A percentile compares a stretch with the other conserved stretches of the same genome.
Conservation (phyloP, 2,113 vertebrate genomes). For the Malurus cyaneus region DNA sequence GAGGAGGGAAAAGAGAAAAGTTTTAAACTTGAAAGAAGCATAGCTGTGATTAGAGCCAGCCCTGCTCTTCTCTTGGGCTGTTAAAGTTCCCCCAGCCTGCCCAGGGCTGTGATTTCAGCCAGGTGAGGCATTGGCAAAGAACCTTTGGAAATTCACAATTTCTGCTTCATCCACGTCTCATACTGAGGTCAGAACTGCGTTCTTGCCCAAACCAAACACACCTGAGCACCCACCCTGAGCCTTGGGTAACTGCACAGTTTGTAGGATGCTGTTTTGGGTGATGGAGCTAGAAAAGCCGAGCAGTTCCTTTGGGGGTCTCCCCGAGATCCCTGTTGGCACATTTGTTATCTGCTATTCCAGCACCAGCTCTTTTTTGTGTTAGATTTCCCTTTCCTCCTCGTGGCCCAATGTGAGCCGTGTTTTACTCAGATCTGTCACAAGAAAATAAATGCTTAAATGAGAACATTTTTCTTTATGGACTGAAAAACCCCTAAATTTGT, state of each 20-base stretch:
- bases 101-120: background rate
- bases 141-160: background rate
- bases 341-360: fast-evolving
- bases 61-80: background rate
- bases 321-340: fast-evolving
- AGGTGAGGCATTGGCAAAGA: background rate
- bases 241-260: background rate
- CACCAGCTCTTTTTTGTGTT: background rate
- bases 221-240: background rate
- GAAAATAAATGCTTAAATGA: background rate
- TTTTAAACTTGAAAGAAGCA: background rate
- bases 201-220: background rate
- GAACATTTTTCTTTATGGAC: background rate
- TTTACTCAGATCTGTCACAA: background rate
- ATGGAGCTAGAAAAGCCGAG: background rate
- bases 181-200: background rate
- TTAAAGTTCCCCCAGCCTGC: background rate
- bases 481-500: background rate
- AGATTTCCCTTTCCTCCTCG: background rate
- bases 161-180: background rate
- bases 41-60: background rate
- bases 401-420: background rate
- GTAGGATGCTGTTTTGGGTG: fast-evolving
- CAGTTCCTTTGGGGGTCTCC: background rate
- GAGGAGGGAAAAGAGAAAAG: background rate